A percentile compares a stretch with the other conserved stretches of the same genome.
Conservation (phyloP, 2,113 vertebrate species). For the Muscicapa adusta region DNA sequence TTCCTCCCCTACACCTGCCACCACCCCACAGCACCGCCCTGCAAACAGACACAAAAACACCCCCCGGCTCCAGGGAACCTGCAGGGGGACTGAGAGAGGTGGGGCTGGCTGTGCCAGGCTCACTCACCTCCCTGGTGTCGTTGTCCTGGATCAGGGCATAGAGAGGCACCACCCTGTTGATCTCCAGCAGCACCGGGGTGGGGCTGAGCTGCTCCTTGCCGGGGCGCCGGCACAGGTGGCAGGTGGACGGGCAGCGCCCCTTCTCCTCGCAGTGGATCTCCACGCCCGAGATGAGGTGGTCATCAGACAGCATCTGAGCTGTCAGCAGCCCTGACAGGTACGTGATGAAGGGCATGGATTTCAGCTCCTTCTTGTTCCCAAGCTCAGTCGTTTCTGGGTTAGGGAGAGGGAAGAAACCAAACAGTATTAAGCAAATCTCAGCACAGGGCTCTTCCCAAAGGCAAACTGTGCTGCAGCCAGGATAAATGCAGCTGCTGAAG, state of each 20-base stretch:
- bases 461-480: neutral
- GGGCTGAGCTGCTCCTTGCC: slow-evolving; percentile 90
- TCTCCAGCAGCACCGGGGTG: slow-evolving; percentile 88
- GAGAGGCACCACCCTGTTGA: slow-evolving; percentile 88
- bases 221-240: slow-evolving; percentile 88
- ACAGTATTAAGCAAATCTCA: neutral
- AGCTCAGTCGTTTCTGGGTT: slow-evolving; percentile 89
- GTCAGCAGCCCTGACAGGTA: slow-evolving; percentile 92
- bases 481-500: neutral
- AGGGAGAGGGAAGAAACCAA: neutral
- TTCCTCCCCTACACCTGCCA: neutral
- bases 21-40: neutral
- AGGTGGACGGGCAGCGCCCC: slow-evolving; percentile 89
- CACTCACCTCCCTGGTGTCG: slow-evolving; percentile 89
- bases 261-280: slow-evolving; percentile 96
- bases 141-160: slow-evolving; percentile 95
- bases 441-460: neutral
- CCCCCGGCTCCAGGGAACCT: accelerated
- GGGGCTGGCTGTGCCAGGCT: neutral
- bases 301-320: slow-evolving; percentile 90
- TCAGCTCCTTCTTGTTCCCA: slow-evolving; percentile 90
- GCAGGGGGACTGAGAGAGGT: neutral
- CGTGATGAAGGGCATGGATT: slow-evolving; percentile 95
- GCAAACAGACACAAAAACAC: neutral
- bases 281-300: slow-evolving; percentile 87